These are phyloP conservation scores for Elephas maximus DNA, from an alignment of 2,113 vertebrate genomes.

Conservation along the genomic window DNA sequence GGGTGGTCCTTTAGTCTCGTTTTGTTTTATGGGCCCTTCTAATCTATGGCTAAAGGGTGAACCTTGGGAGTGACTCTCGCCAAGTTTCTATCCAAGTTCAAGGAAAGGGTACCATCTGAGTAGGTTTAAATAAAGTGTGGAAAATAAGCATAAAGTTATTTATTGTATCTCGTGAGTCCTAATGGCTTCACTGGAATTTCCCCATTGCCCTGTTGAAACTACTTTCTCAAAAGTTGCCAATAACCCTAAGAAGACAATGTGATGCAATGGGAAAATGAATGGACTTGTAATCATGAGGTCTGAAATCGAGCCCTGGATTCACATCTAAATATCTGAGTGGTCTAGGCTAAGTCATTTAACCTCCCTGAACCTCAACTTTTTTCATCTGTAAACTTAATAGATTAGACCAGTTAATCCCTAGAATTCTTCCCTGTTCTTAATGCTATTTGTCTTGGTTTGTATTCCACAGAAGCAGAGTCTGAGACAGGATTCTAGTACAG, in stretches of 20 bases:
- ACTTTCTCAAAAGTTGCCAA: not conserved
- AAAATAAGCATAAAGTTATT: not conserved
- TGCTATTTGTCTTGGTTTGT: not conserved
- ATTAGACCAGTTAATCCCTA: not conserved
- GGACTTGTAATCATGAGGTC: not conserved
- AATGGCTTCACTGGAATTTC: not conserved
- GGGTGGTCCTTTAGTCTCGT: too few species aligned
- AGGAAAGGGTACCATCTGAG: not conserved
- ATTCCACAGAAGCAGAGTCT: not conserved
- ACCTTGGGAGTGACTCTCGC: not conserved
- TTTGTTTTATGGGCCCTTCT: too few species aligned
- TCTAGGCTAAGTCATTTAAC: not conserved
- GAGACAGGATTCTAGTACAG: not conserved
- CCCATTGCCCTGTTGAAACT: not conserved
- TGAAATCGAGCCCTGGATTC: constrained; percentile 5
- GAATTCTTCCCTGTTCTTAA: not conserved
- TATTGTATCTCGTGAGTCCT: not conserved
- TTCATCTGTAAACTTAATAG: not conserved
- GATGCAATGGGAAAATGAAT: not conserved
- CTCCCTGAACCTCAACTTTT: not conserved
- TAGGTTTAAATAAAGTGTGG: not conserved
- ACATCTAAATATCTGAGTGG: not conserved
- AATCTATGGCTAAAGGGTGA: too few species aligned
- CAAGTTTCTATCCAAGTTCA: not conserved
- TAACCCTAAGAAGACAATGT: not conserved